phyloP scores from a whole-genome alignment of 1,140 invertebrate genomes.

The Saccostrea echinata region DNA sequence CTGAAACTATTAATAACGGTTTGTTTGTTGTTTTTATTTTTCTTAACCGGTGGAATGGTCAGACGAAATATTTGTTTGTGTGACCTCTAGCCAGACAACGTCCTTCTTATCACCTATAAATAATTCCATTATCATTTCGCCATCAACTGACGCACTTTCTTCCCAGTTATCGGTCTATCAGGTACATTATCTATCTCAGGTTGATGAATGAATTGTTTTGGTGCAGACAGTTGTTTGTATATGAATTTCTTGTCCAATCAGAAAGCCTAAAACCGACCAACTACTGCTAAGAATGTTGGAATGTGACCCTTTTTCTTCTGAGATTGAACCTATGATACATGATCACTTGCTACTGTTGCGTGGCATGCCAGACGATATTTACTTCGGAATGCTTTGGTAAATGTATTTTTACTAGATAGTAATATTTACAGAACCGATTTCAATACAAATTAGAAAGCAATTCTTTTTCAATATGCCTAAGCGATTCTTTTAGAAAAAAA shows the following conservation, averaged over 20 bases:
- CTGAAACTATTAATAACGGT: not conserved
- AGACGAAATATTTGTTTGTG: conserved; percentile 25
- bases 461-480: too few species aligned
- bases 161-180: not conserved
- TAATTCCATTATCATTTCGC: not conserved
- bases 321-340: not conserved
- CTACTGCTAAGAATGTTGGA: not conserved
- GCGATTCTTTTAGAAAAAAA: too few species aligned
- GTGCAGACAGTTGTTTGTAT: not conserved
- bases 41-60: not conserved
- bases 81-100: not conserved
- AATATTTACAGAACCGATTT: too few species aligned
- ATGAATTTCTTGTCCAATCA: not conserved
- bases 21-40: not conserved
- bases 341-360: not conserved
- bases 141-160: not conserved
- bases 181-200: not conserved
- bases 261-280: not conserved
- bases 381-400: not conserved
- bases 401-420: too few species aligned
- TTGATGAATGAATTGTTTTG: not conserved
- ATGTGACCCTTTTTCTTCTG: not conserved
- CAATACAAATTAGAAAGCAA: too few species aligned
- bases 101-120: not conserved
- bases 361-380: not conserved